Evolutionary conservation across 2,888 invertebrate species (phyloP).

Genomic region (Bedellia somnulentella): DNA sequence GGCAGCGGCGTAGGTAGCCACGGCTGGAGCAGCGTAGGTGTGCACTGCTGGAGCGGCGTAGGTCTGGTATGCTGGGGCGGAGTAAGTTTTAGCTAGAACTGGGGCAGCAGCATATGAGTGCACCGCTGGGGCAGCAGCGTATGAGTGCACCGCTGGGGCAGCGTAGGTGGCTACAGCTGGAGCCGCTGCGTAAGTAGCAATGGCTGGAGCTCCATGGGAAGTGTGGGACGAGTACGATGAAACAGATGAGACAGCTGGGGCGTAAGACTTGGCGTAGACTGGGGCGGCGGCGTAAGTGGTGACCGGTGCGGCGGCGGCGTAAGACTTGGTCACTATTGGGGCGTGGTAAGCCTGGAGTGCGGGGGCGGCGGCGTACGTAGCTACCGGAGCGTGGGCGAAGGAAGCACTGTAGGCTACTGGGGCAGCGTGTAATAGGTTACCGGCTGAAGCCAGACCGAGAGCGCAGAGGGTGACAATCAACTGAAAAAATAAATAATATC

Average conservation of each 20-base stretch:
- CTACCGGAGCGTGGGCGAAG: conserved; percentile 7
- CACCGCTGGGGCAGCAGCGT: conserved; percentile 17
- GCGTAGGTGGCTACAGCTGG: conserved; percentile 21
- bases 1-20: conserved; percentile 21
- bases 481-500: conserved; percentile 10
- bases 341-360: conserved; percentile 7
- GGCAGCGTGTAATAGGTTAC: conserved; percentile 18
- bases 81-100: background rate
- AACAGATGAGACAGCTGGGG: conserved; percentile 16
- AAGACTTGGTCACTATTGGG: too few species aligned
- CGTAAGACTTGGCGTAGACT: conserved; percentile 2
- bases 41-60: conserved; percentile 12
- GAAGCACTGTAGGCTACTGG: conserved; percentile 9
- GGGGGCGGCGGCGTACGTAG: conserved; percentile 3
- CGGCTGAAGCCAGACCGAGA: conserved; percentile 44
- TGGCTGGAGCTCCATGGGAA: conserved; percentile 16
- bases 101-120: conserved; percentile 5
- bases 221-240: conserved; percentile 20
- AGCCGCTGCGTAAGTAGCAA: conserved; percentile 22
- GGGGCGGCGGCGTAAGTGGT: conserved; percentile 4
- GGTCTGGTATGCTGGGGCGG: conserved; percentile 10
- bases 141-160: conserved; percentile 32
- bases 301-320: conserved; percentile 10
- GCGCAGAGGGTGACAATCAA: conserved; percentile 34
- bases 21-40: conserved; percentile 33